Conservation (phyloP, 2,113 vertebrate genomes). For the Myanophis thanlyinensis region DNA sequence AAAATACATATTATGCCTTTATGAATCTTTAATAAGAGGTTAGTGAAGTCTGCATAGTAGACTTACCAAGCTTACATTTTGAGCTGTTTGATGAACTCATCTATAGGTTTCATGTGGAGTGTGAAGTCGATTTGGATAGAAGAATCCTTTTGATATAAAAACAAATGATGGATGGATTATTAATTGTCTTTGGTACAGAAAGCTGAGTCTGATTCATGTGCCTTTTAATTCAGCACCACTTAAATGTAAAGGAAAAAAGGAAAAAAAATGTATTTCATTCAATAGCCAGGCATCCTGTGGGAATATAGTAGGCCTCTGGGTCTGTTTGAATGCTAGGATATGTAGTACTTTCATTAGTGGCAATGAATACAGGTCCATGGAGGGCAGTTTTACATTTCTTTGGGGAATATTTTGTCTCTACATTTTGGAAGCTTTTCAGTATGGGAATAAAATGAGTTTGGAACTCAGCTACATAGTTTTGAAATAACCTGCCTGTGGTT, state of each 20-base stretch:
- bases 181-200: constrained; percentile 43
- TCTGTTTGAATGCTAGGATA: constrained; percentile 29
- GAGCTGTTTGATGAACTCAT: constrained; percentile 49
- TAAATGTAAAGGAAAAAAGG: constrained; percentile 14
- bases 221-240: constrained; percentile 15
- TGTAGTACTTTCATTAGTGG: not conserved
- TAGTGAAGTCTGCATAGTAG: constrained; percentile 61
- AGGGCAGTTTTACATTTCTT: not conserved
- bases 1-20: constrained; percentile 65
- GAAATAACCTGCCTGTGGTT: not conserved
- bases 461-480: not conserved
- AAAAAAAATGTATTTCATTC: constrained; percentile 12
- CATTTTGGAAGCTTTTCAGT: not conserved
- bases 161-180: constrained; percentile 39
- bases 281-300: not conserved
- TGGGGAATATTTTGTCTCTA: not conserved
- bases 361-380: not conserved
- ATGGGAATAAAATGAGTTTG: not conserved
- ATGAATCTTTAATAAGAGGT: constrained; percentile 71
- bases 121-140: not conserved
- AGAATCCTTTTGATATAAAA: constrained; percentile 19
- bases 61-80: constrained; percentile 58
- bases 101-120: constrained; percentile 29
- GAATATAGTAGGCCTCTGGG: constrained; percentile 29
- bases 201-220: constrained; percentile 3